These are phyloP conservation scores for Scrobipalpa atriplicella DNA, from an alignment of 2,888 invertebrate species.

Conservation along the genomic window DNA sequence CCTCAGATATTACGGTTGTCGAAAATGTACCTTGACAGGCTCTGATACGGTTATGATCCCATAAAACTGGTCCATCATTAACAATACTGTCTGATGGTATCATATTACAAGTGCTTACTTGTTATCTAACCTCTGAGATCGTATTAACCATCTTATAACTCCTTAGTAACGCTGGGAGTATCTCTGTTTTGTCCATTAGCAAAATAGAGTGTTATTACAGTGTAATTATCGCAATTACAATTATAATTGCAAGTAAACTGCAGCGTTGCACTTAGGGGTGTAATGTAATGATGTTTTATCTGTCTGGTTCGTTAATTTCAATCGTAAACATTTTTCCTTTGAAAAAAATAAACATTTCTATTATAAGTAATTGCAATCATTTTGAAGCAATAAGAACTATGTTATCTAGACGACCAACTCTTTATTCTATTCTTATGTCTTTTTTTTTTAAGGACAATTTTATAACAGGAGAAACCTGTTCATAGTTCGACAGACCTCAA, in stretches of 20 bases:
- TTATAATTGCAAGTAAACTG: conserved; percentile 19
- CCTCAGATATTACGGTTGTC: too few relatives aligned
- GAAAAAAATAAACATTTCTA: background rate
- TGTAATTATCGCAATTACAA: conserved; percentile 49
- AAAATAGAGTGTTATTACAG: conserved; percentile 35
- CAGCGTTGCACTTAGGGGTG: conserved; percentile 6
- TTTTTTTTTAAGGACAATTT: too few relatives aligned
- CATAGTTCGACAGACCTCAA: too few relatives aligned
- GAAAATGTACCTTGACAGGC: too few relatives aligned
- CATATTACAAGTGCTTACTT: conserved; percentile 13
- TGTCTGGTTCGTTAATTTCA: conserved; percentile 17
- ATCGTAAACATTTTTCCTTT: conserved; percentile 3
- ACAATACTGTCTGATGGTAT: conserved; percentile 10
- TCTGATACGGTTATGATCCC: background rate
- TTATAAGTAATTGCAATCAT: background rate
- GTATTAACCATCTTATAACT: background rate
- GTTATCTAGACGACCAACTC: background rate
- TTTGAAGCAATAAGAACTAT: background rate
- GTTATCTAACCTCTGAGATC: conserved; percentile 16
- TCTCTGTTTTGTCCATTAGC: conserved; percentile 43
- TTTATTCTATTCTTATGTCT: too few relatives aligned
- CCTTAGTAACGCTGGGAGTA: conserved; percentile 28
- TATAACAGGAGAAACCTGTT: too few relatives aligned
- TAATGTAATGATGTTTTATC: conserved; percentile 1
- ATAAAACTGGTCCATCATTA: conserved; percentile 1